These are phyloP conservation scores for Melikaiella ostensackeni DNA, from an alignment of 2,888 invertebrate genomes.

Conservation along the genomic window DNA sequence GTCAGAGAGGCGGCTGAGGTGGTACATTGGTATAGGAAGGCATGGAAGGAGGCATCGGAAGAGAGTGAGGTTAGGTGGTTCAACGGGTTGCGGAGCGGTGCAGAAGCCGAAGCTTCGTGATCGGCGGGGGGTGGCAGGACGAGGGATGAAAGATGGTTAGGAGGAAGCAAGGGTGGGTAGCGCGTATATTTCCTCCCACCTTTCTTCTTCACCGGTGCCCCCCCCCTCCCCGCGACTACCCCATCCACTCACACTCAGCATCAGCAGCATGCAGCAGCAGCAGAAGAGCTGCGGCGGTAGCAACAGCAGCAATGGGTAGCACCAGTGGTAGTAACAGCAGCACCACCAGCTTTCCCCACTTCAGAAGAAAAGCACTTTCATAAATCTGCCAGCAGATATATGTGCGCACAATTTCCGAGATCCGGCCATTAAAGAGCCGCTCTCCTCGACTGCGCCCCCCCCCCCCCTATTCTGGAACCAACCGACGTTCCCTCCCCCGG, in stretches of 20 bases:
- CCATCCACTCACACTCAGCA: constrained; percentile 49
- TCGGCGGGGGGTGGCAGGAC: constrained; percentile 49
- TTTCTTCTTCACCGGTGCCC: constrained; percentile 34
- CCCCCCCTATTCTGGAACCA: constrained; percentile 47
- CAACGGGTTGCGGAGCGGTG: constrained; percentile 51
- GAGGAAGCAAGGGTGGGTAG: constrained; percentile 49
- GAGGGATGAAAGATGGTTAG: constrained; percentile 48
- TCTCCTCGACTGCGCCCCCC: constrained; percentile 57
- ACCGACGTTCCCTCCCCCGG: constrained; percentile 51
- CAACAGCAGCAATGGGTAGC: constrained; percentile 61
- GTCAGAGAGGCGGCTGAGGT: constrained; percentile 51
- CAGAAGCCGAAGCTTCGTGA: constrained; percentile 51
- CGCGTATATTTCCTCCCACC: constrained; percentile 52
- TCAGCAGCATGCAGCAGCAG: constrained; percentile 51
- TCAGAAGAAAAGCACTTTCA: constrained; percentile 87
- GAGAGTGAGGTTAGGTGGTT: constrained; percentile 43
- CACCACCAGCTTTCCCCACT: constrained; percentile 76
- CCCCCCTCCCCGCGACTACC: constrained; percentile 30
- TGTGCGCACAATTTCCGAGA: constrained; percentile 94
- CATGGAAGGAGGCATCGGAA: constrained; percentile 43
- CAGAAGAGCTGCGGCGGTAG: constrained; percentile 55
- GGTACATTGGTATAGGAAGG: constrained; percentile 47
- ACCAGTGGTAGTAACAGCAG: constrained; percentile 59
- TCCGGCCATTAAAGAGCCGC: constrained; percentile 88
- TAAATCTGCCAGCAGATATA: constrained; percentile 94